Conservation (phyloP, 64 coral and sea anemone species). For the Astreopora myriophthalma region DNA sequence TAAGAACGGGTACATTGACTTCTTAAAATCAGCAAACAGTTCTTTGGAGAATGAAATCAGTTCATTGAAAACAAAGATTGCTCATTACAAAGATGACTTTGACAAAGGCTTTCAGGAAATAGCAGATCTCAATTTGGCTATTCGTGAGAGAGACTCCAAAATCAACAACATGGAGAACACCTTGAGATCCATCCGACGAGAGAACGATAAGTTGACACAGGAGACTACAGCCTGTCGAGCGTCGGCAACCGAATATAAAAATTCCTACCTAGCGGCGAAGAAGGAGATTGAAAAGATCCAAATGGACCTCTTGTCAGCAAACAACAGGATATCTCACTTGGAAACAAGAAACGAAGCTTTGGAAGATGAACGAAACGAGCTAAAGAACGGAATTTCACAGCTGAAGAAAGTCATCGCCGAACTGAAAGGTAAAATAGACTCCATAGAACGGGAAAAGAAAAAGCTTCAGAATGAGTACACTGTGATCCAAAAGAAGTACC, state of each 20-base stretch:
- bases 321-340: conserved; percentile 67
- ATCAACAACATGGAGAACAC: conserved; percentile 74
- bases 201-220: conserved; percentile 87
- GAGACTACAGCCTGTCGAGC: conserved; percentile 68
- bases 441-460: conserved; percentile 85
- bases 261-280: conserved; percentile 60
- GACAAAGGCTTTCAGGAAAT: conserved; percentile 82
- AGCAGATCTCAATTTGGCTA: conserved; percentile 35
- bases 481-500: conserved; percentile 65
- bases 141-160: conserved; percentile 83
- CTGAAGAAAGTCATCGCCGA: conserved; percentile 79
- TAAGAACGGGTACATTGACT: conserved; percentile 77
- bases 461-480: conserved; percentile 82
- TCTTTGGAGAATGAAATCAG: conserved; percentile 87
- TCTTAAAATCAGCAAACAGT: conserved; percentile 72
- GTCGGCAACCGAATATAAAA: conserved; percentile 73
- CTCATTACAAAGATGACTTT: conserved; percentile 74
- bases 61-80: conserved; percentile 70
- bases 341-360: conserved; percentile 76
- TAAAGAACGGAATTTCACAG: conserved; percentile 75
- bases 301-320: conserved; percentile 80
- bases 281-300: conserved; percentile 86
- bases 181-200: conserved; percentile 63
- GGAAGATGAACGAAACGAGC: conserved; percentile 80
- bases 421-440: conserved; percentile 82